Evolutionary conservation across 2,888 invertebrate species (phyloP).

Genomic region (Chamaedrilus cognettii): DNA sequence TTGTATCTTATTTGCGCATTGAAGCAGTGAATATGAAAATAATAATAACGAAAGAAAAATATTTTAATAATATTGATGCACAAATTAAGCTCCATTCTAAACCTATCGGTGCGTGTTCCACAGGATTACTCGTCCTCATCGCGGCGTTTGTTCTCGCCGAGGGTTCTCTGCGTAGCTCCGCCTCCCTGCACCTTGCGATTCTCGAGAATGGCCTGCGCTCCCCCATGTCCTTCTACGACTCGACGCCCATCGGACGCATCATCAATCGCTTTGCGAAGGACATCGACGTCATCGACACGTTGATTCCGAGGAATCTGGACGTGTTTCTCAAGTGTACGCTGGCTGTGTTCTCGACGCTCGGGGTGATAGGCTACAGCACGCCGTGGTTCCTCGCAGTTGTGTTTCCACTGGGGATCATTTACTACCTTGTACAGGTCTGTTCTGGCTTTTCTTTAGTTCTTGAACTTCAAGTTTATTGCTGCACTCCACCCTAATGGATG

Average conservation of each 20-base stretch:
- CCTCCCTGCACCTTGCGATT: slow-evolving; percentile 48
- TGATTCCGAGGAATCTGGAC: slow-evolving; percentile 31
- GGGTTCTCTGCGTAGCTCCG: slow-evolving; percentile 55
- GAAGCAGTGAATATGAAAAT: too few relatives aligned
- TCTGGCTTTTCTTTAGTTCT: too few relatives aligned
- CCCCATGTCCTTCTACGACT: slow-evolving; percentile 52
- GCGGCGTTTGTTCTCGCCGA: slow-evolving; percentile 44
- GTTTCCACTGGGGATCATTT: slow-evolving; percentile 42
- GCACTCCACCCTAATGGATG: too few relatives aligned
- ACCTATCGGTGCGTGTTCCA: too few relatives aligned
- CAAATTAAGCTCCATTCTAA: too few relatives aligned
- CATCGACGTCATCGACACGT: slow-evolving; percentile 26
- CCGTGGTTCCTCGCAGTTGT: slow-evolving; percentile 44
- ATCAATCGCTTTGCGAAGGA: slow-evolving; percentile 47
- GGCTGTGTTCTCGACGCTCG: slow-evolving; percentile 37
- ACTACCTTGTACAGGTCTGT: slow-evolving; percentile 45
- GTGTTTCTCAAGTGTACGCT: slow-evolving; percentile 42
- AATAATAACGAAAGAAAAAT: too few relatives aligned
- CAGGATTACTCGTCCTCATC: too few relatives aligned
- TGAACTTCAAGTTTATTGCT: too few relatives aligned
- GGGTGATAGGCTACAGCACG: slow-evolving; percentile 45
- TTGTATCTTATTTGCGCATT: too few relatives aligned
- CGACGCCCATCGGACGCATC: slow-evolving; percentile 51
- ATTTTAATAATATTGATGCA: too few relatives aligned
- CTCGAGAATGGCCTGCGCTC: slow-evolving; percentile 50